These are phyloP conservation scores for Danaus plexippus DNA, from an alignment of 1,140 invertebrate species.

Conservation along the genomic window DNA sequence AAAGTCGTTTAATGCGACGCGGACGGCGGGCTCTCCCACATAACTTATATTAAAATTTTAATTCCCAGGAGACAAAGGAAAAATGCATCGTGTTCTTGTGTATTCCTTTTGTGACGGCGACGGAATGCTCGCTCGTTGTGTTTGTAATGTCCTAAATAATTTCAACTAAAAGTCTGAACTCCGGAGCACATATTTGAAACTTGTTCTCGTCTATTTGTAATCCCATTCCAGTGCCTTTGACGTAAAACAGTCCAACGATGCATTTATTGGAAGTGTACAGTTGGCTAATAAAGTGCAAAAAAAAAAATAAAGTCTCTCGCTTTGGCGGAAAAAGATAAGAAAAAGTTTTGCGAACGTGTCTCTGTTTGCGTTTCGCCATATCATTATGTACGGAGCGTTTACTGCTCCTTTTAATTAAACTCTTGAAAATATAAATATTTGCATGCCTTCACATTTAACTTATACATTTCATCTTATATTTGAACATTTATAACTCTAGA, in stretches of 20 bases:
- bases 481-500: too few relatives aligned
- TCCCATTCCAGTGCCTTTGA: constrained; percentile 32
- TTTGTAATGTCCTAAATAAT: constrained; percentile 21
- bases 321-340: too few relatives aligned
- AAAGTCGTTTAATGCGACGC: constrained; percentile 11
- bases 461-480: too few relatives aligned
- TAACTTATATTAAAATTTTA: constrained; percentile 15
- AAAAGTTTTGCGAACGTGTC: too few relatives aligned
- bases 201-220: constrained; percentile 31
- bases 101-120: not conserved
- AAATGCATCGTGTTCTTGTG: constrained; percentile 8
- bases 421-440: too few relatives aligned
- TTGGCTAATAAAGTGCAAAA: constrained; percentile 31
- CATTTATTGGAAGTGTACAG: constrained; percentile 24
- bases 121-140: not conserved
- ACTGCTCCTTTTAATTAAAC: too few relatives aligned
- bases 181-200: constrained; percentile 18
- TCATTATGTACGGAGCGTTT: too few relatives aligned
- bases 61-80: constrained; percentile 9
- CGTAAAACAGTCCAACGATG: constrained; percentile 13
- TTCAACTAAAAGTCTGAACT: constrained; percentile 12
- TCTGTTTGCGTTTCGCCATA: too few relatives aligned
- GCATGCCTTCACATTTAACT: too few relatives aligned
- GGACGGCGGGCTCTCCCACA: constrained; percentile 8
- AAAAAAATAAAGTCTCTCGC: constrained; percentile 13